Percentiles rank a stretch among this genome's conserved stretches.
Conservation (phyloP, 92 coral and sea anemone species). For the Parazoanthus darwini region DNA sequence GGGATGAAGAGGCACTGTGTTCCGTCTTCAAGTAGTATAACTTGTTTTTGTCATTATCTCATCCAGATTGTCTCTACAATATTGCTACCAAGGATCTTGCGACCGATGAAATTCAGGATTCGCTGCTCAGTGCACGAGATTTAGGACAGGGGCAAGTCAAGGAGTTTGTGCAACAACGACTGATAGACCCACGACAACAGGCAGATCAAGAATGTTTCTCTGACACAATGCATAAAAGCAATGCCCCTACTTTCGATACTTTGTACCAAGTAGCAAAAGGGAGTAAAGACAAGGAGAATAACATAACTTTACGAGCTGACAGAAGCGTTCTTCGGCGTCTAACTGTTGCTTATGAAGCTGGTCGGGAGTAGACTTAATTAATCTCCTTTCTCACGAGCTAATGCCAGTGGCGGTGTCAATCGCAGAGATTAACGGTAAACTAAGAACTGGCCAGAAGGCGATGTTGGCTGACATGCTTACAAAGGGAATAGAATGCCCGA, state of each 20-base stretch:
- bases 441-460: slow-evolving; percentile 65
- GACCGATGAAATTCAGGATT: slow-evolving; percentile 57
- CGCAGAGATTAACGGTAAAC: slow-evolving; percentile 60
- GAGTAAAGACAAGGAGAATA: slow-evolving; percentile 57
- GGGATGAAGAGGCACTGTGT: slow-evolving; percentile 57
- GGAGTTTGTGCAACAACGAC: slow-evolving; percentile 61
- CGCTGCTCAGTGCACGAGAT: slow-evolving; percentile 52
- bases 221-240: slow-evolving; percentile 66
- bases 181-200: slow-evolving; percentile 36
- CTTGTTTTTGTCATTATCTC: slow-evolving; percentile 56
- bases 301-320: slow-evolving; percentile 58
- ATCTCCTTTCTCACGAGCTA: slow-evolving; percentile 52
- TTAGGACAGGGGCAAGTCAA: slow-evolving; percentile 59
- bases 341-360: slow-evolving; percentile 64
- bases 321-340: slow-evolving; percentile 57
- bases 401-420: slow-evolving; percentile 60
- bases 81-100: slow-evolving; percentile 74
- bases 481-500: slow-evolving; percentile 53
- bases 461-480: slow-evolving; percentile 57
- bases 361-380: slow-evolving; percentile 62
- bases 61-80: slow-evolving; percentile 67
- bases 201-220: slow-evolving; percentile 40
- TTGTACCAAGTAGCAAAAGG: slow-evolving; percentile 60
- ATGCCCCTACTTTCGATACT: slow-evolving; percentile 64
- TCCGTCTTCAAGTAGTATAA: slow-evolving; percentile 50